Percentiles rank a stretch among this genome's conserved stretches.
phyloP scores from a whole-genome alignment of 1,140 invertebrate species.

The Bathynomus jamesi region DNA sequence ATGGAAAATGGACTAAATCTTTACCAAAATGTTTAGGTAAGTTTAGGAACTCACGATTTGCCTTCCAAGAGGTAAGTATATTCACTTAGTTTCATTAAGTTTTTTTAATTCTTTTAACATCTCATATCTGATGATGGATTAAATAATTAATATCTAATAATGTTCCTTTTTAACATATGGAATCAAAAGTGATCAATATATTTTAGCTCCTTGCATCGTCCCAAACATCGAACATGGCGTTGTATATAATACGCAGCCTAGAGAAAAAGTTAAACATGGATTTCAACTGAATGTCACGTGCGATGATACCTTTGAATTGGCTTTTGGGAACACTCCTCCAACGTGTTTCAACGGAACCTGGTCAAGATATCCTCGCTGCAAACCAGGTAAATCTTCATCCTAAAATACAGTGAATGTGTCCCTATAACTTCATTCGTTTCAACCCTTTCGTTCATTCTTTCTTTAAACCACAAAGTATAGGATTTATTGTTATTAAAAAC shows the following conservation, averaged over 20 bases:
- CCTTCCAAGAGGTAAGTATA: no score
- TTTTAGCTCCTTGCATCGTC: conserved; percentile 76
- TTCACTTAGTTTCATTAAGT: no score
- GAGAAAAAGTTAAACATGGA: conserved; percentile 68
- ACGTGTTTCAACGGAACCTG: conserved; percentile 94
- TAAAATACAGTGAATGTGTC: no score
- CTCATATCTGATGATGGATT: no score
- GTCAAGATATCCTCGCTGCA: conserved; percentile 83
- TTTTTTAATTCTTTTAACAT: no score
- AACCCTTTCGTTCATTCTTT: not conserved
- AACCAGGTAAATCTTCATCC: conserved; percentile 55
- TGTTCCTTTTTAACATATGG: no score
- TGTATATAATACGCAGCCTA: conserved; percentile 46
- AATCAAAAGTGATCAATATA: no score
- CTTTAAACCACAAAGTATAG: not conserved
- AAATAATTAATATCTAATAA: no score
- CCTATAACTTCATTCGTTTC: not conserved
- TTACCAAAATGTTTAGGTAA: conserved; percentile 73
- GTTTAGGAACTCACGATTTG: no score
- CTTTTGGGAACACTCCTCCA: conserved; percentile 58
- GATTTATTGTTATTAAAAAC: no score
- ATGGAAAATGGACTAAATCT: conserved; percentile 87
- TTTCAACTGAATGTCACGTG: conserved; percentile 76
- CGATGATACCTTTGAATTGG: conserved; percentile 76
- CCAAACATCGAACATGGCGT: conserved; percentile 76